Base-by-base conservation (phyloP, 2,888 invertebrate genomes). In the Pherbina coryleti region DNA sequence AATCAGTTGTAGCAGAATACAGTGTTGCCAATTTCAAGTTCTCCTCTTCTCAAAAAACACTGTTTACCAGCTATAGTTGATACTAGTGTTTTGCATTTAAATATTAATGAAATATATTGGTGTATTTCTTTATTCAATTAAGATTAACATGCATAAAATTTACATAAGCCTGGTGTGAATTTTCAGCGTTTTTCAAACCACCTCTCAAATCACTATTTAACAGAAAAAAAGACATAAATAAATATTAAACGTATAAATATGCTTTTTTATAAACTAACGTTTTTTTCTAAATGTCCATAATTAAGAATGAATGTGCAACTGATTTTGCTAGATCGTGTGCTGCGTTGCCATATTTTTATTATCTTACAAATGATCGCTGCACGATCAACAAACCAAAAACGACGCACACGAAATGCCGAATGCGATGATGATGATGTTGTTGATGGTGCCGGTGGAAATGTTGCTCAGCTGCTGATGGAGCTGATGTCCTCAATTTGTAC, bases 281-380 rank as follows among this genome's bases (percentile, higher is more conserved):
- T 8, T 7, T 37, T 44, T 44, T 25, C 7, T 44, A 62, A 34
- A 71, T 71, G 74, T 51, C 55, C 75, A 67, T 67, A 75, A 75
- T 75, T 75, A 75, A 66, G 53, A 55, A 28, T 67, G 51, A 69
- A 69, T 69, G 51, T 49, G 60, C 75, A 51, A 55, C 67, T 37
- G 55, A 74, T 74, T 62, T 49, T 37, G 51, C 49, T 60, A 44
- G 44, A 28, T 64, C 73, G 34, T 64, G 62, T 49, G 73, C 62
- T 64, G 44, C 11, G 25, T 22, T 44, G 25, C 17, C 64, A 25
- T 31, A 51, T 22, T 66, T 67, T 66, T 53, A 72, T 85, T 85
- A 86, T 86, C 85, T 84, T 81, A 82, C 85, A 84, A 85, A 85
- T 84, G 84, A 85, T 85, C 85, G 84, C 84, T 84, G 85, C 85